A percentile compares a stretch with the other conserved stretches of the same genome.
Evolutionary conservation across 2,797 vertebrate species (phyloP).

Genomic region (Scleropages formosus): DNA sequence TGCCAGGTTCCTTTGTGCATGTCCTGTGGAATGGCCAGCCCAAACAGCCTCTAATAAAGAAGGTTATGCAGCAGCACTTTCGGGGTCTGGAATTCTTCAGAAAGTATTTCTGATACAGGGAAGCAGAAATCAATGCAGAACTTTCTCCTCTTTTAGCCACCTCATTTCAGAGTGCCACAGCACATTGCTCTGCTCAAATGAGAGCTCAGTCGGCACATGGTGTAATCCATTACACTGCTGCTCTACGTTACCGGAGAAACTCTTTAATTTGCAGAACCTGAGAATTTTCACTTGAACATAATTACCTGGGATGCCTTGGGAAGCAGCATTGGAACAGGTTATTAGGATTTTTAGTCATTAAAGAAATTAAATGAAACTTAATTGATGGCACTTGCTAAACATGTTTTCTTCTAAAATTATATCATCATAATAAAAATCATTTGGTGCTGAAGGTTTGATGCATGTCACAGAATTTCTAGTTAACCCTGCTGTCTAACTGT

Average conservation of each 20-base stretch:
- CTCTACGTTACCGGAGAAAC: not conserved
- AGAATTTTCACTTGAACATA: not conserved
- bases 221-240: not conserved
- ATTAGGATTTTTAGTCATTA: constrained; percentile 22
- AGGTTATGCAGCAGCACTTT: constrained; percentile 14
- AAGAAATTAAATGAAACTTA: constrained; percentile 1
- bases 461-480: not conserved
- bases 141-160: not conserved
- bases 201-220: not conserved
- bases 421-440: constrained; percentile 1
- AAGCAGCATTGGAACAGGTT: constrained; percentile 3
- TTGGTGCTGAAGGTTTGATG: constrained; percentile 23
- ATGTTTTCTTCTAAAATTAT: not conserved
- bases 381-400: not conserved
- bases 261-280: constrained; percentile 1
- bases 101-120: constrained; percentile 12
- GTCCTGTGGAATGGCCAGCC: not conserved
- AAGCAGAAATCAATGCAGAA: constrained; percentile 14
- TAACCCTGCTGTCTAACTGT: constrained; percentile 1
- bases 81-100: constrained; percentile 17
- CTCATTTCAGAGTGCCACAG: not conserved
- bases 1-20: not conserved
- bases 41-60: constrained; percentile 1
- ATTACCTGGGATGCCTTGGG: not conserved
- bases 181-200: constrained; percentile 5